Base-by-base conservation (phyloP, 2,113 vertebrate species). In the Piaya cayana region DNA sequence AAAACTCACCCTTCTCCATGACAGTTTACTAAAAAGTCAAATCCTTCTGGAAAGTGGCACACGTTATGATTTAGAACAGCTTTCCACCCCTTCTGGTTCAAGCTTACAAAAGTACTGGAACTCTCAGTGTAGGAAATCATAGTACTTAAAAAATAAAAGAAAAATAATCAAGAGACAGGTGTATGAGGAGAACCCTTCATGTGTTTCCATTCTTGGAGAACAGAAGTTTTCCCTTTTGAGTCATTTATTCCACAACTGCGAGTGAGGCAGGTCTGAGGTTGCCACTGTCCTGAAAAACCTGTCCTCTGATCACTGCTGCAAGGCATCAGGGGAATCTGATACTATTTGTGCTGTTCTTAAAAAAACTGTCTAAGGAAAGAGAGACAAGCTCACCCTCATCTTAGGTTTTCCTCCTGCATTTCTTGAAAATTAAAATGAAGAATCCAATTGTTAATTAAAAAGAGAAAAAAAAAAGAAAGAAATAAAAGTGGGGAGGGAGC, bases 201-300 rank as follows among this genome's bases (percentile, higher is more conserved):
- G 63, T 80, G 29, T 77, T 92, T 37, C 68, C 52, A 74, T 15
- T 52, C 75, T 27, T 83, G 47, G 71, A 59, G 47, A 96, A 88
- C 13, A 80, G 26, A 81, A 43, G 34, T 75, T 55, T 82, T 77
- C 34, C 32, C 65, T 87, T 95, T 56, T 26, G 82, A 80, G 59
- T 52, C 42, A 4, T 77, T 81, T 95, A 74, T 64, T 85, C 52
- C 52, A 75, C 1, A 9, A 65, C 53, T 91, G 60, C 1, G 3
- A 93, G n/a, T 60, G 39, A 94, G 64, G 58, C 39, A 93, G 27
- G 45, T 78, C 72, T 90, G 76, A 92, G 68, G 53, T 45, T 93
- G 76, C 68, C 68, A 53, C 56, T 94, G 82, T 68, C 90, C 68
- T 92, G 94, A 96, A 93, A 97, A 97, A 96, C 88, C 80, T 79